Conservation (phyloP, 2,888 invertebrate species). For the Clitarchus hookeri region DNA sequence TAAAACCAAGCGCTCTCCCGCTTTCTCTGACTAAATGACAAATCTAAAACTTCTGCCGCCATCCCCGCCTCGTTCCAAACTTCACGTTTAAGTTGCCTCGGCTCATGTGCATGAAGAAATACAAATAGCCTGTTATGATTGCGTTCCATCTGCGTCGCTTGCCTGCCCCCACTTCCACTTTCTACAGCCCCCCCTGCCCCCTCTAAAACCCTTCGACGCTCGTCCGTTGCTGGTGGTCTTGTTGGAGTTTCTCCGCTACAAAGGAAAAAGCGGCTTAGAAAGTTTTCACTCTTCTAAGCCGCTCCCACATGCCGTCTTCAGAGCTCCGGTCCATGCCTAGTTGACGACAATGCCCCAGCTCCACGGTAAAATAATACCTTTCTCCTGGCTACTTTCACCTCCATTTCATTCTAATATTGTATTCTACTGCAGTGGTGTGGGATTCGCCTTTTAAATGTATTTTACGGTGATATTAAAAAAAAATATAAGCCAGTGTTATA, state of each 20-base stretch:
- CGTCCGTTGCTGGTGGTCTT: background rate
- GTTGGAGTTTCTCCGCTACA: slow-evolving; percentile 22
- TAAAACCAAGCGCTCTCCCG: no score
- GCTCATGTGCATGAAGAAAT: slow-evolving; percentile 35
- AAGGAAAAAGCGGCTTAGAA: slow-evolving; percentile 28
- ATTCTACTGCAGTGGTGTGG: no score
- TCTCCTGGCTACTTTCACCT: no score
- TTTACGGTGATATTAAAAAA: no score
- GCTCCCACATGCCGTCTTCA: background rate
- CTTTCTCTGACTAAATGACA: no score
- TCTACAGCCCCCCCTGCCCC: background rate
- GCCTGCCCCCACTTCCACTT: slow-evolving; percentile 25
- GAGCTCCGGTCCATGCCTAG: background rate
- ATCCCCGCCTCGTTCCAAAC: background rate
- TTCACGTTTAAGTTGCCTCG: background rate
- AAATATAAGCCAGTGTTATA: no score
- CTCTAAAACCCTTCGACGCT: background rate
- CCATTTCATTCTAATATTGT: no score
- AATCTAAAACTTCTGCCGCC: background rate
- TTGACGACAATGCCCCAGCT: slow-evolving; percentile 23
- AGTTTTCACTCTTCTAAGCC: slow-evolving; percentile 20
- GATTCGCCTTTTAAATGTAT: no score
- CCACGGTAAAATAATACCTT: slow-evolving; percentile 17
- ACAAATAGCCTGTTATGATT: slow-evolving; percentile 35
- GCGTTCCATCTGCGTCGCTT: slow-evolving; percentile 16